Conservation (phyloP, 1,140 invertebrate genomes). For the Augochlora pura region DNA sequence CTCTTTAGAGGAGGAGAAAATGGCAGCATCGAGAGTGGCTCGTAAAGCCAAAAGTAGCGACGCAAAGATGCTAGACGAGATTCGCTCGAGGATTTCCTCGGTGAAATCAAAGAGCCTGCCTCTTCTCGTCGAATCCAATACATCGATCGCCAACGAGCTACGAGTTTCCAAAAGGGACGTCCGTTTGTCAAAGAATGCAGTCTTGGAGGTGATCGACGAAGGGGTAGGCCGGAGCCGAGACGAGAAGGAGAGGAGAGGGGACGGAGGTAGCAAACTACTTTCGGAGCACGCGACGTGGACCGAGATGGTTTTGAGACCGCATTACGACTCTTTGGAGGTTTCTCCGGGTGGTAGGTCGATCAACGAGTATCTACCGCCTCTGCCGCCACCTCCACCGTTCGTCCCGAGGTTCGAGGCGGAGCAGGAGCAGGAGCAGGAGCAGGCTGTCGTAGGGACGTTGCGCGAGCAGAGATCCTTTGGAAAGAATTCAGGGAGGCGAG, state of each 20-base stretch:
- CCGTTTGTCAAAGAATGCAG: not conserved
- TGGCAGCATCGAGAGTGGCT: not conserved
- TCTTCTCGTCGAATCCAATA: not conserved
- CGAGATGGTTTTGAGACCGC: not conserved
- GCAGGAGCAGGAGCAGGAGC: too few species aligned
- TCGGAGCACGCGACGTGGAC: not conserved
- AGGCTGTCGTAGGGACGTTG: not conserved
- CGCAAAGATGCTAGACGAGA: constrained; percentile 3
- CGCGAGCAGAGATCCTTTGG: not conserved
- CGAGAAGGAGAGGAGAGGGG: not conserved
- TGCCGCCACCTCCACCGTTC: constrained; percentile 12
- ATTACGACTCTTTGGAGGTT: not conserved
- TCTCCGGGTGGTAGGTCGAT: not conserved
- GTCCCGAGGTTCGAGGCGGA: not conserved
- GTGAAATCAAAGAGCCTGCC: constrained; percentile 20
- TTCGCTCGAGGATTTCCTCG: constrained; percentile 22
- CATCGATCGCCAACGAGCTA: not conserved
- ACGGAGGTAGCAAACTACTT: not conserved
- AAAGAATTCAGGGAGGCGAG: constrained; percentile 21
- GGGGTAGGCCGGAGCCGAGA: not conserved
- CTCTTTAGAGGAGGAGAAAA: not conserved
- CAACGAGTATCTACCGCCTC: not conserved
- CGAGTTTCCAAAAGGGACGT: not conserved
- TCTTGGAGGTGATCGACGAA: not conserved
- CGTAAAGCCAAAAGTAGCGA: not conserved